These are phyloP conservation scores for Phoenicopterus ruber DNA, from an alignment of 2,113 vertebrate species.

Conservation along the genomic window DNA sequence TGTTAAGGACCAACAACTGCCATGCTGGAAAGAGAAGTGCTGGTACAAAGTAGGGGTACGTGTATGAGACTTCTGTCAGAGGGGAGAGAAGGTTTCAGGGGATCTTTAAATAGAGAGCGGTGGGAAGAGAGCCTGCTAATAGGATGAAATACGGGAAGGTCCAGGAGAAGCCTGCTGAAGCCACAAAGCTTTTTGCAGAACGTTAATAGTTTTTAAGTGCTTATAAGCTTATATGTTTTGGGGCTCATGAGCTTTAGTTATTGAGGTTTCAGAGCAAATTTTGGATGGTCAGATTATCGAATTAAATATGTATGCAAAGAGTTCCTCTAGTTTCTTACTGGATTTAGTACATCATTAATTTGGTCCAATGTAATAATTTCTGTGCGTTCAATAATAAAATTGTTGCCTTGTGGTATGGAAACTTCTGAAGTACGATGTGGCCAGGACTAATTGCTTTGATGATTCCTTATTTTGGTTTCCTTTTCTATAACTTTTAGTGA, in stretches of 20 bases:
- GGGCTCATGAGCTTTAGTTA: not conserved
- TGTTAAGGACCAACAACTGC: not conserved
- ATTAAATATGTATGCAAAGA: not conserved
- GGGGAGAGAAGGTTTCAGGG: not conserved
- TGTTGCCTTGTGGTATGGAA: not conserved
- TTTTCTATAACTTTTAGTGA: not conserved
- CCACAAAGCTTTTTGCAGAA: constrained; percentile 12
- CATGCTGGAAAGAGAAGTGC: not conserved
- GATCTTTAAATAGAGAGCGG: constrained; percentile 11
- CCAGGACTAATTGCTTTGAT: not conserved
- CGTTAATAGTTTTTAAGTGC: not conserved
- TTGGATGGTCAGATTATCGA: not conserved
- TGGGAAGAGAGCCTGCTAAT: not conserved
- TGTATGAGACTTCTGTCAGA: not conserved
- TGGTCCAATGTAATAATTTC: not conserved
- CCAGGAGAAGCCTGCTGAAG: not conserved
- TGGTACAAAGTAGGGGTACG: not conserved
- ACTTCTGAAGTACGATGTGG: accelerated
- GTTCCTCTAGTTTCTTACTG: not conserved
- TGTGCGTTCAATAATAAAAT: not conserved
- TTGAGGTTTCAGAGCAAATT: not conserved
- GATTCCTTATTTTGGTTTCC: not conserved
- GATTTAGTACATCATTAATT: not conserved
- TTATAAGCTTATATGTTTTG: not conserved
- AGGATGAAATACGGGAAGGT: not conserved